These are phyloP conservation scores for Melanophora roralis DNA, from an alignment of 2,888 invertebrate species.

Conservation along the genomic window DNA sequence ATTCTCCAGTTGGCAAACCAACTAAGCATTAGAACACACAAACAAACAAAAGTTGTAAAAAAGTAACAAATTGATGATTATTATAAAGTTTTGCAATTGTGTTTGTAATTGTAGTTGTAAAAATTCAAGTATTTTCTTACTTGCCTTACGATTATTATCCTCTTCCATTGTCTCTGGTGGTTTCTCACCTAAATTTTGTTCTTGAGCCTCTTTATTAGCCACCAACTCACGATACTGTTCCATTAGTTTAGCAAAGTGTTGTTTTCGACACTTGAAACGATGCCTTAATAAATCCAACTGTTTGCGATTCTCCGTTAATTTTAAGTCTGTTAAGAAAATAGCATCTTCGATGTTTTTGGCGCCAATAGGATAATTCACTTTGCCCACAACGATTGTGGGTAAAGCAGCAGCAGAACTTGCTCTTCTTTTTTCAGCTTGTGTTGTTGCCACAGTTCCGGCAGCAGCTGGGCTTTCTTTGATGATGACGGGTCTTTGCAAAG, in stretches of 20 bases:
- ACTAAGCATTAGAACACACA: constrained; percentile 72
- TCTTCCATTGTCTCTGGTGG: constrained; percentile 78
- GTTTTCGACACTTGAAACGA: constrained; percentile 82
- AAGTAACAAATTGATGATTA: not conserved
- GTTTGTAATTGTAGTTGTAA: not conserved
- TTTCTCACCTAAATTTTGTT: constrained; percentile 72
- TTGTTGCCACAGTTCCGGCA: constrained; percentile 52
- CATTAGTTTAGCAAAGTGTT: constrained; percentile 79
- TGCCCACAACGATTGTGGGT: constrained; percentile 72
- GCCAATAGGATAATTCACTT: constrained; percentile 76
- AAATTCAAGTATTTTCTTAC: not conserved
- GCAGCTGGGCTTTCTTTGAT: constrained; percentile 69
- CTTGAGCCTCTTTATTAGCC: constrained; percentile 79
- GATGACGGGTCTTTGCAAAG: constrained; percentile 71
- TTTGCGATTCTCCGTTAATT: constrained; percentile 84
- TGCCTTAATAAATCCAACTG: constrained; percentile 85
- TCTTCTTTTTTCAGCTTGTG: constrained; percentile 56
- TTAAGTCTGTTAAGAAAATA: constrained; percentile 81
- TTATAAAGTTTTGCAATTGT: not conserved
- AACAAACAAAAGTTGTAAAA: not conserved
- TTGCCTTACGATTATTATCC: constrained; percentile 83
- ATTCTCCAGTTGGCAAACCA: constrained; percentile 85
- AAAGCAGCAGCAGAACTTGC: constrained; percentile 62
- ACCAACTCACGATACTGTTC: constrained; percentile 81
- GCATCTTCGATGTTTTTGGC: constrained; percentile 79